Evolutionary conservation across 53 echinoderm and acorn worm species (phyloP), one percentile per base, ranked within the genome.

Genomic region (Echinometra lucunter): DNA sequence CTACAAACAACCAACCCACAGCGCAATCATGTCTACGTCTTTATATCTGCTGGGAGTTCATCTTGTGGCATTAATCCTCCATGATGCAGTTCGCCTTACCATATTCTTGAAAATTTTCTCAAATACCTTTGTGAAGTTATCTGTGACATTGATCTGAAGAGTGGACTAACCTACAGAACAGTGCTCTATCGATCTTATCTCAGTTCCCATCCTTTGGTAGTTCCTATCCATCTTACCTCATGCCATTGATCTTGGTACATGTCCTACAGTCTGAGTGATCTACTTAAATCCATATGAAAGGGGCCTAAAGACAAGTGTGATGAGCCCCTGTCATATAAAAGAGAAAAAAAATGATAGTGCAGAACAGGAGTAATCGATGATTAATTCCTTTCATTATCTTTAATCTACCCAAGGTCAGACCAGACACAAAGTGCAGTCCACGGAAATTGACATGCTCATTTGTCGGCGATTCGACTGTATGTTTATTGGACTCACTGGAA

Each of bases 381-480:
- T 85, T 85, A 85, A 47, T 85, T 85, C 81, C 40, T 44, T 42
- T 81, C 81, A 81, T 44, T 81, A 81, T 44, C 74, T 35, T 37
- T 74, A 74, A 74, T 74, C 85, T 30, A 47, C 19, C 30, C 47
- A 85, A 85, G 85, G 85, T 85, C 49, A 85, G 19, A 49, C 49
- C 4, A 85, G 28, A 85, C 27, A n/a, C 27, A 85, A 49, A 85
- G 47, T 85, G 16, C 49, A 85, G 85, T 11, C 49, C 13, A 85
- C 85, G 85, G 85, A 85, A 85, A 85, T 47, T 30, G 13, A 85
- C 85, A 85, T 2, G 85, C 85, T 85, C 49, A 13, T 28, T 47
- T 47, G 85, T 5, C 28, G 3, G 27, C n/a, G 45, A 85, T 85
- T 85, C 16, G 18, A 30, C 18, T 23, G 44, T 42, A 28, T 47